Evolutionary conservation across 2,888 invertebrate genomes (phyloP), one percentile per base, ranked within the genome.

Genomic region (Brachyptera putata): DNA sequence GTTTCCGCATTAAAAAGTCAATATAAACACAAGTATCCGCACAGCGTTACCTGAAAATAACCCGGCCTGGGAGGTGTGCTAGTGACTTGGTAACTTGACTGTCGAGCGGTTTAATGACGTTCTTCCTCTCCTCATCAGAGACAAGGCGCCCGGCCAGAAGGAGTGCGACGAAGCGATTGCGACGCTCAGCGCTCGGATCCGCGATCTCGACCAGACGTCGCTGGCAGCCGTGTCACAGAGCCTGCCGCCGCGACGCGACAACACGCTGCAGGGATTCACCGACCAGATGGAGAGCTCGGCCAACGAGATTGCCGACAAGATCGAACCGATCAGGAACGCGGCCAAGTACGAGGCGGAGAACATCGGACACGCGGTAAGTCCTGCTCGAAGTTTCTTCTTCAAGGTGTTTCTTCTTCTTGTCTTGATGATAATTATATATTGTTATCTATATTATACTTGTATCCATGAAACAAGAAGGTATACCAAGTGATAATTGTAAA

Each of bases 81-180:
- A n/a, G n/a, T n/a, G n/a, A n/a, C n/a, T n/a, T n/a, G n/a, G n/a
- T n/a, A n/a, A n/a, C n/a, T n/a, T n/a, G n/a, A n/a, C n/a, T n/a
- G n/a, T n/a, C n/a, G n/a, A n/a, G n/a, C n/a, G n/a, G n/a, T n/a
- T n/a, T n/a, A n/a, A n/a, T n/a, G n/a, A n/a, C n/a, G n/a, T n/a
- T n/a, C n/a, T n/a, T n/a, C n/a, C n/a, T n/a, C n/a, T n/a, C n/a
- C n/a, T n/a, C n/a, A n/a, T 21, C 70, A 88, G 91, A 57, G 96
- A 96, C 71, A 92, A 92, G 69, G 95, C 97, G 0, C 98, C 98
- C 0, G 98, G 98, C 0, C 96, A 97, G 74, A 85, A 87, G 3
- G 98, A 99, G 74, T 95, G 98, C 73, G 89, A 91, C 48, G 80
- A 82, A 0, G 92, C 91, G 0, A 81, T 95, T 37, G 88, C 91